Evolutionary conservation across 2,113 vertebrate genomes (phyloP).

Genomic region (Rhea pennata): DNA sequence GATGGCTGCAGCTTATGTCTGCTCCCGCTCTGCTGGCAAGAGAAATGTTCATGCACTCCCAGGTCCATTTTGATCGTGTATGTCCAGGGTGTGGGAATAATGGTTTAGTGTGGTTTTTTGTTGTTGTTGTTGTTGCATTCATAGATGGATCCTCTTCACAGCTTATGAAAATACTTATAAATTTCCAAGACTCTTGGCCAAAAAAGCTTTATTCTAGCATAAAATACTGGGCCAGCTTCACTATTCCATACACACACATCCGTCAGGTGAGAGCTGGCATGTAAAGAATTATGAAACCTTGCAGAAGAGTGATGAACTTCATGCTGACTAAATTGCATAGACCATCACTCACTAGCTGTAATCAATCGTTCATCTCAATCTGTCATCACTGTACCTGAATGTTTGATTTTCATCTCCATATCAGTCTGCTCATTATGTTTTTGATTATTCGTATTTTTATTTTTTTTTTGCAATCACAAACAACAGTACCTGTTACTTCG

Average conservation of each 20-base stretch:
- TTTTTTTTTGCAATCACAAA: background rate
- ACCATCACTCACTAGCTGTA: background rate
- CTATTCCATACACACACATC: background rate
- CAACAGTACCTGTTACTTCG: background rate
- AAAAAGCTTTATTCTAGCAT: background rate
- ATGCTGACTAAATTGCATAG: background rate
- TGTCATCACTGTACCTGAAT: background rate
- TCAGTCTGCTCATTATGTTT: background rate
- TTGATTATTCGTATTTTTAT: background rate
- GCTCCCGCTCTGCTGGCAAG: accelerated
- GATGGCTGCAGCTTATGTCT: background rate
- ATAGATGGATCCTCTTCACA: background rate
- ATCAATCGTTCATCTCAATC: background rate
- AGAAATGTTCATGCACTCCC: background rate
- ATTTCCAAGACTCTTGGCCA: background rate
- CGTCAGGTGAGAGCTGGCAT: background rate
- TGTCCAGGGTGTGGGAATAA: background rate
- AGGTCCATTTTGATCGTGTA: background rate
- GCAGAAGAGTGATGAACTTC: background rate
- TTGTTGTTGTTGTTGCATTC: background rate
- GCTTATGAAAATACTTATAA: background rate
- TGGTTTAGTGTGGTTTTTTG: background rate
- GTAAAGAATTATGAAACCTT: background rate
- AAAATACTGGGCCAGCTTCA: background rate
- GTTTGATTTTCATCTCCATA: background rate